Evolutionary conservation across 2,888 invertebrate species (phyloP).

Genomic region (Tribolium freemani): DNA sequence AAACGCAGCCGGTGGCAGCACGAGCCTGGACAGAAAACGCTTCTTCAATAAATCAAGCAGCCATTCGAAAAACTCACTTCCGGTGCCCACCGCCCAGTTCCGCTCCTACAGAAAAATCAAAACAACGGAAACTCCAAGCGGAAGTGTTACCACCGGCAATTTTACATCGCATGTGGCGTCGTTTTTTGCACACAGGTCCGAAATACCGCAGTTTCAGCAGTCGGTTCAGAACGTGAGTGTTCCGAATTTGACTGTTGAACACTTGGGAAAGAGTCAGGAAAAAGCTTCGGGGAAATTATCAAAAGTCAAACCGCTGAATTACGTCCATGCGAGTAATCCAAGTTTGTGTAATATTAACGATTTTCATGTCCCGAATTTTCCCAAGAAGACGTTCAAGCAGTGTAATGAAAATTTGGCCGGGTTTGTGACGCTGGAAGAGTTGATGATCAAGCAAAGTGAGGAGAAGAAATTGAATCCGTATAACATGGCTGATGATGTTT

Average conservation of each 20-base stretch:
- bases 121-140: conserved; percentile 62
- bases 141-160: conserved; percentile 65
- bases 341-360: conserved; percentile 76
- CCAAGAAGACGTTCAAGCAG: conserved; percentile 62
- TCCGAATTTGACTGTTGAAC: conserved; percentile 61
- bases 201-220: conserved; percentile 53
- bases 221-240: conserved; percentile 62
- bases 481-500: conserved; percentile 58
- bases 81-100: conserved; percentile 85
- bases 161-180: conserved; percentile 66
- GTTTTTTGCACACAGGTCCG: conserved; percentile 59
- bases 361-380: conserved; percentile 58
- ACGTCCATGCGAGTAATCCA: conserved; percentile 80
- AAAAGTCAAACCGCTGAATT: conserved; percentile 72
- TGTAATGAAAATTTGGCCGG: conserved; percentile 75
- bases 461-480: conserved; percentile 72
- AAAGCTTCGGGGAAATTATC: conserved; percentile 41
- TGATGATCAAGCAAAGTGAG: conserved; percentile 85
- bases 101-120: conserved; percentile 79
- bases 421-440: conserved; percentile 82
- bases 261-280: conserved; percentile 29
- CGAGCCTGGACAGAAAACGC: conserved; percentile 82
- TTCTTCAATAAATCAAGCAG: conserved; percentile 69
- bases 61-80: conserved; percentile 72
- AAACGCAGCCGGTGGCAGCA: conserved; percentile 71